phyloP scores from a whole-genome alignment of 2,797 vertebrate species.

The Coccyzus lansbergi region DNA sequence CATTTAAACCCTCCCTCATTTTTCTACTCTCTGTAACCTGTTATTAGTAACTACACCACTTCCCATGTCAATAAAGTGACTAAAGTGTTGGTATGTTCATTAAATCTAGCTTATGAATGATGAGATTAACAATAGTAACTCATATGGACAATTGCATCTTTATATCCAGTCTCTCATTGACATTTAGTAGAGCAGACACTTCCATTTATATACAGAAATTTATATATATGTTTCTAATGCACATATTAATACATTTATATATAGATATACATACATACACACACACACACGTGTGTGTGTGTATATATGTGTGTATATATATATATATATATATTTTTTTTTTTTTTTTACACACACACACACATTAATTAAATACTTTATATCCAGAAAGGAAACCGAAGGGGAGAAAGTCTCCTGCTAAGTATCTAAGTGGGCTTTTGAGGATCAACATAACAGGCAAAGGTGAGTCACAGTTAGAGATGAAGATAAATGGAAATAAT shows the following conservation, averaged over 20 bases:
- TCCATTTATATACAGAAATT: not conserved
- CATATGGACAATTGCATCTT: not conserved
- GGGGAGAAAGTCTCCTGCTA: not conserved
- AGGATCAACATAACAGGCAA: not conserved
- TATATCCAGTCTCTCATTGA: not conserved
- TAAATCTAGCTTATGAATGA: not conserved
- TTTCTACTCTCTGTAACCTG: not conserved
- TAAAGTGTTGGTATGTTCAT: not conserved
- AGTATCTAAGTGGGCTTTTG: not conserved
- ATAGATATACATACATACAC: not conserved
- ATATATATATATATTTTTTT: too few species aligned
- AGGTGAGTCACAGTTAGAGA: not conserved
- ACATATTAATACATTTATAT: not conserved
- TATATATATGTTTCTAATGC: not conserved
- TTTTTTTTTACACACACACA: not conserved
- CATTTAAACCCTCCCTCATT: not conserved
- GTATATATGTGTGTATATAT: too few species aligned
- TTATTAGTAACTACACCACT: not conserved
- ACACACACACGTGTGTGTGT: rapidly evolving
- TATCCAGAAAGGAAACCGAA: not conserved
- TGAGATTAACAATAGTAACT: not conserved
- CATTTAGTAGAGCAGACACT: not conserved
- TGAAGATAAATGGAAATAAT: slow-evolving; percentile 7
- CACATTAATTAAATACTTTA: not conserved
- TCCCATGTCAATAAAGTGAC: not conserved